Conservation (phyloP, 2,113 vertebrate genomes). For the Psittacula cyanocephala region DNA sequence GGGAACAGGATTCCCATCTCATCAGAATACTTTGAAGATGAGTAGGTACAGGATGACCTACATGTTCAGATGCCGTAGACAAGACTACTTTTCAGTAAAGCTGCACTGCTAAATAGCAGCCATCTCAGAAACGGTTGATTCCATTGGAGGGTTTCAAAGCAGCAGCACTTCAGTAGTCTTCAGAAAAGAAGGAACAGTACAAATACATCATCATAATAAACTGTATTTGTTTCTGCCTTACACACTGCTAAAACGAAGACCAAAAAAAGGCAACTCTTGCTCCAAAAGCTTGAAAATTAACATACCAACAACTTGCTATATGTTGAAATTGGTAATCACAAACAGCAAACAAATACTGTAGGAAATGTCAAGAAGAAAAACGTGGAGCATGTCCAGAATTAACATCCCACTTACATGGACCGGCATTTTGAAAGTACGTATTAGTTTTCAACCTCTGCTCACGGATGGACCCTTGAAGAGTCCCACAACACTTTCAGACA, state of each 20-base stretch:
- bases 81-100: neutral
- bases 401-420: neutral
- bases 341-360: neutral
- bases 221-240: neutral
- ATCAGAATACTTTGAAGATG: neutral
- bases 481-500: neutral
- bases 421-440: rapidly evolving
- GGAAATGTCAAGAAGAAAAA: neutral
- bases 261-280: neutral
- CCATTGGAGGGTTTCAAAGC: neutral
- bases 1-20: neutral
- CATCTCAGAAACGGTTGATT: neutral
- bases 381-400: neutral
- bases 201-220: neutral
- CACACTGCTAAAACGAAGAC: neutral
- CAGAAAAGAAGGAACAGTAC: neutral
- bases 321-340: neutral
- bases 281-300: neutral
- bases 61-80: neutral
- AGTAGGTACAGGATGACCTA: neutral
- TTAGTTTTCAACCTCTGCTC: neutral
- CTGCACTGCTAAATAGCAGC: neutral
- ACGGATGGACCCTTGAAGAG: neutral
- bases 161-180: neutral
- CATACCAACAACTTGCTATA: neutral